Evolutionary conservation across 2,888 invertebrate species (phyloP), one percentile per base, ranked within the genome.

Genomic region (Cryptocephalus moraei): DNA sequence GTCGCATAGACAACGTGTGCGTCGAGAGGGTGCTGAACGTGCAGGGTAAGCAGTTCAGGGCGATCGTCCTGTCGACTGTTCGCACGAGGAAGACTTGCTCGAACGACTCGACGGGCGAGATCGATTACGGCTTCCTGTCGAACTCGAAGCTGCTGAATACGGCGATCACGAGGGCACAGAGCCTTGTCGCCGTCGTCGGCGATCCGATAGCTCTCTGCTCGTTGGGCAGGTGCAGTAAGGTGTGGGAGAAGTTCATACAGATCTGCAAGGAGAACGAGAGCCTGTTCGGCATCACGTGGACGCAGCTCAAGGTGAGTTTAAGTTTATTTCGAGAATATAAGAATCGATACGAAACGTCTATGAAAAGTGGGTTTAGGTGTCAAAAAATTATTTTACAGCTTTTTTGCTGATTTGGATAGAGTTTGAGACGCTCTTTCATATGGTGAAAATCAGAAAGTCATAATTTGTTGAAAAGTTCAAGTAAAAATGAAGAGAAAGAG

Each of bases 21-120:
- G 90, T 90, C 1, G 90, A 90, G 63, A 73, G 89, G 49, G 88
- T 90, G 3, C 73, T 87, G 9, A 90, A 90, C 68, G 88, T 89
- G 1, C 90, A 90, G 72, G 90, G 90, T 63, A 91, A 90, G 63
- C 89, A 91, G 69, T 91, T 89, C 64, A 76, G 88, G 8, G 88
- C 84, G 1, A 81, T 91, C 43, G 84, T 91, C 61, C 71, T 91
- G 49, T 87, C 87, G 36, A 88, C 88, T 0, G 85, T 86, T 1
- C 72, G 85, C 33, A 90, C 88, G 8, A 73, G 86, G 22, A 77
- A 82, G 45, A 87, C 86, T 1, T 87, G 87, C 63, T 71, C 71
- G 8, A 61, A 57, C 42, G 68, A 76, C 45, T 72, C 72, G 58
- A 60, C 70, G 44, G 77, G 78, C 46, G 79, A 81, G 49, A 78